These are phyloP conservation scores for Mirza zaza DNA, from an alignment of 2,113 vertebrate genomes.

Conservation along the genomic window DNA sequence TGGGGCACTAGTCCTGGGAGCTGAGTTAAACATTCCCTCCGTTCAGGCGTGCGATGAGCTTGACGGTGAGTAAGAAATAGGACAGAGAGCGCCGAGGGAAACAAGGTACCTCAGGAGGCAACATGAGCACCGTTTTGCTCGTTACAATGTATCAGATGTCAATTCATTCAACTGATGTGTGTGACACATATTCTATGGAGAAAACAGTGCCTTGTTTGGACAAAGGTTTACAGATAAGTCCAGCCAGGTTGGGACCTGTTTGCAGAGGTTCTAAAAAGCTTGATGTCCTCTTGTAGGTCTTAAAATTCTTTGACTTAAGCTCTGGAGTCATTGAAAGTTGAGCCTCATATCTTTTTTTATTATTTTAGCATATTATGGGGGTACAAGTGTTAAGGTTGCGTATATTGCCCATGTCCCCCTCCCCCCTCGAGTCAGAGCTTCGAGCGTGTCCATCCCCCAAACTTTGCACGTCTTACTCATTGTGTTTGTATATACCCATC, in stretches of 20 bases:
- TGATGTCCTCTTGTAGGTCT: not conserved
- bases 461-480: too few species aligned
- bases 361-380: too few species aligned
- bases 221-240: not conserved
- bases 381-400: too few species aligned
- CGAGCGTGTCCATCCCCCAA: too few species aligned
- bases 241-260: not conserved
- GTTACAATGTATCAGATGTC: rapidly evolving
- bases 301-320: not conserved
- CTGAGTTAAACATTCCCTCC: not conserved
- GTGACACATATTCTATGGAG: not conserved
- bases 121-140: rapidly evolving
- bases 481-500: too few species aligned
- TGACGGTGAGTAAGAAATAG: rapidly evolving
- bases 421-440: too few species aligned
- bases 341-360: not conserved
- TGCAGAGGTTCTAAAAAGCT: not conserved
- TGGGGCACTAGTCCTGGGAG: rapidly evolving
- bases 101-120: rapidly evolving
- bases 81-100: rapidly evolving
- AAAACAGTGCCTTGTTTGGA: not conserved
- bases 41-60: not conserved
- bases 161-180: not conserved
- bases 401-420: too few species aligned
- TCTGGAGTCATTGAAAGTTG: not conserved